Evolutionary conservation across 2,113 vertebrate species (phyloP).

Genomic region (Brienomyrus brachyistius): DNA sequence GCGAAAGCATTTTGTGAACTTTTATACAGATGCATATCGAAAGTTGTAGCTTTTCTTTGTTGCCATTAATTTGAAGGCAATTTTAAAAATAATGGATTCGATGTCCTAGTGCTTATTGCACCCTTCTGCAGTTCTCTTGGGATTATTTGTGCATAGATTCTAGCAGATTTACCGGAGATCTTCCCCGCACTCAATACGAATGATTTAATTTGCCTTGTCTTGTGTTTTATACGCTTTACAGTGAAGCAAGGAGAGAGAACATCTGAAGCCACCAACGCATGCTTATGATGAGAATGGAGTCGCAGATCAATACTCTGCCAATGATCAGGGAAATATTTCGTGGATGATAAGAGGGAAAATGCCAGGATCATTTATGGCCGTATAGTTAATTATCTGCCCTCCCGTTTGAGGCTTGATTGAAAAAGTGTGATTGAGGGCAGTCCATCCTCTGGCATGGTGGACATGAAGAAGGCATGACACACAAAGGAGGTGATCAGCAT

Average conservation of each 20-base stretch:
- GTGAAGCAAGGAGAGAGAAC: conserved; percentile 3
- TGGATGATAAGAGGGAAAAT: conserved; percentile 8
- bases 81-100: not conserved
- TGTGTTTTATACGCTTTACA: conserved; percentile 2
- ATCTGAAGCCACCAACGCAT: not conserved
- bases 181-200: not conserved
- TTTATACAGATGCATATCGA: not conserved
- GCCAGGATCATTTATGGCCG: conserved; percentile 22
- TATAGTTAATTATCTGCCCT: conserved; percentile 25
- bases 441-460: conserved; percentile 16
- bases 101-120: not conserved
- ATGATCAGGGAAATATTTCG: conserved; percentile 11
- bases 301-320: conserved; percentile 39
- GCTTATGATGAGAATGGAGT: conserved; percentile 27
- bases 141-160: not conserved
- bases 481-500: not conserved
- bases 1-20: not conserved
- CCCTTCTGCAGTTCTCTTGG: not conserved
- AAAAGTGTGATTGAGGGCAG: conserved; percentile 15
- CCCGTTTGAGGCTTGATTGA: conserved; percentile 23
- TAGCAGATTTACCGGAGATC: not conserved
- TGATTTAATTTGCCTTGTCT: not conserved
- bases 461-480: not conserved
- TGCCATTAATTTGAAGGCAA: not conserved
- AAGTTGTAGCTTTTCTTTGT: not conserved